These are phyloP conservation scores for Holothuria leucospilota DNA, from an alignment of 53 echinoderm and acorn worm species.

Conservation along the genomic window DNA sequence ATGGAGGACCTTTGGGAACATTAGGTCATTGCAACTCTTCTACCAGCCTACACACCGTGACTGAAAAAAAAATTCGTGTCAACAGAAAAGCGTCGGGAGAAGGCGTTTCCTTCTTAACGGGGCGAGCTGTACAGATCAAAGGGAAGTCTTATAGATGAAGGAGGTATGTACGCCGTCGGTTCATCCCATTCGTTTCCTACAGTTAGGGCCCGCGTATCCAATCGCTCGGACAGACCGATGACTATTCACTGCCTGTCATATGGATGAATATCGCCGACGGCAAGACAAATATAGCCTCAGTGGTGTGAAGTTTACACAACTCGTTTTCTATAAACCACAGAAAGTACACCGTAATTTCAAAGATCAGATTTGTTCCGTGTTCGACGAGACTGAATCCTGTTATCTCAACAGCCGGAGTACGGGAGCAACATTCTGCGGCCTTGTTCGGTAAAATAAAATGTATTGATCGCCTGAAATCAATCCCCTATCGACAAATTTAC, in stretches of 20 bases:
- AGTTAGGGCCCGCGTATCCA: constrained; percentile 10
- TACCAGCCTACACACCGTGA: too few relatives aligned
- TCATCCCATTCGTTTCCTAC: neutral
- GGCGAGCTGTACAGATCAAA: too few relatives aligned
- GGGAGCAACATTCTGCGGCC: constrained; percentile 32
- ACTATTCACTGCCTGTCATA: neutral
- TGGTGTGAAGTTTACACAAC: constrained; percentile 37
- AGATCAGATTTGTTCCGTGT: constrained; percentile 41
- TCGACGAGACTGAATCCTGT: constrained; percentile 20
- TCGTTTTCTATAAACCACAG: constrained; percentile 32
- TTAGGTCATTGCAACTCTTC: too few relatives aligned
- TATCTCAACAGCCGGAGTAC: constrained; percentile 22
- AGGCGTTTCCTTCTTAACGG: too few relatives aligned
- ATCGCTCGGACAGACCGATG: too few relatives aligned
- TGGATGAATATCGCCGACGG: neutral
- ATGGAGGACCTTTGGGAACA: too few relatives aligned
- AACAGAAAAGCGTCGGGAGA: too few relatives aligned
- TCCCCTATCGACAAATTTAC: constrained; percentile 38
- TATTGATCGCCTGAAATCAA: constrained; percentile 37
- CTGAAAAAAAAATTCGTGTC: too few relatives aligned
- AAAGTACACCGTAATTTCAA: neutral
- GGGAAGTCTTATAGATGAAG: too few relatives aligned
- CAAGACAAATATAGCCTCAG: constrained; percentile 22
- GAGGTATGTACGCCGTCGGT: neutral
- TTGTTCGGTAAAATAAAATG: constrained; percentile 32